Evolutionary conservation across 2,113 vertebrate genomes (phyloP).

Genomic region (Neotoma lepida): DNA sequence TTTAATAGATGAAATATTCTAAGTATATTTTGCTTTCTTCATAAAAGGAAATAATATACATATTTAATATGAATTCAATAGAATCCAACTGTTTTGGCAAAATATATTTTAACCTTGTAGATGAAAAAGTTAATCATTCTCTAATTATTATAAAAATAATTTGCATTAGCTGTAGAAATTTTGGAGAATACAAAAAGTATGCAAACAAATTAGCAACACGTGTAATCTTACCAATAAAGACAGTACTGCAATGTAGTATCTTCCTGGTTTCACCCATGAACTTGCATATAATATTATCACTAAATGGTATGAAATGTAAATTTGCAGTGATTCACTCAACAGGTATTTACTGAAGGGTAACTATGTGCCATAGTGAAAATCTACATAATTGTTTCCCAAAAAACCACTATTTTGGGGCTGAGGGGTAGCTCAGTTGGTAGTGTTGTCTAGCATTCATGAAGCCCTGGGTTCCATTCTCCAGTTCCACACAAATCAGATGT

Average conservation of each 20-base stretch:
- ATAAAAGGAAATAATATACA: background rate
- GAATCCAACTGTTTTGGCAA: slow-evolving; percentile 5
- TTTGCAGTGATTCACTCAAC: background rate
- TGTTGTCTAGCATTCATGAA: background rate
- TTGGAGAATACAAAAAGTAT: background rate
- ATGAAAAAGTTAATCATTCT: background rate
- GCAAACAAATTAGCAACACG: background rate
- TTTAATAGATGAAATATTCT: background rate
- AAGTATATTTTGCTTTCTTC: background rate
- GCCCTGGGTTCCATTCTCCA: background rate
- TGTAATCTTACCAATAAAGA: background rate
- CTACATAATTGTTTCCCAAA: slow-evolving; percentile 8
- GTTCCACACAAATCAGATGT: background rate
- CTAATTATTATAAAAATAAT: slow-evolving; percentile 15
- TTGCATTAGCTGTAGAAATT: background rate
- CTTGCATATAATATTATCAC: background rate
- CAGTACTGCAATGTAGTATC: background rate
- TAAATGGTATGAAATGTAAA: background rate
- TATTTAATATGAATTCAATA: slow-evolving; percentile 19
- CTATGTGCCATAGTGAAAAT: background rate
- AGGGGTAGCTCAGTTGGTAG: background rate
- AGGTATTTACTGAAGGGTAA: background rate
- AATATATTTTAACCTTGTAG: background rate
- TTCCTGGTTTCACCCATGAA: background rate
- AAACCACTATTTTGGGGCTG: background rate